A percentile compares a stretch with the other conserved stretches of the same genome.
Conservation (phyloP, 2,113 vertebrate species). For the Oncorhynchus nerka region DNA sequence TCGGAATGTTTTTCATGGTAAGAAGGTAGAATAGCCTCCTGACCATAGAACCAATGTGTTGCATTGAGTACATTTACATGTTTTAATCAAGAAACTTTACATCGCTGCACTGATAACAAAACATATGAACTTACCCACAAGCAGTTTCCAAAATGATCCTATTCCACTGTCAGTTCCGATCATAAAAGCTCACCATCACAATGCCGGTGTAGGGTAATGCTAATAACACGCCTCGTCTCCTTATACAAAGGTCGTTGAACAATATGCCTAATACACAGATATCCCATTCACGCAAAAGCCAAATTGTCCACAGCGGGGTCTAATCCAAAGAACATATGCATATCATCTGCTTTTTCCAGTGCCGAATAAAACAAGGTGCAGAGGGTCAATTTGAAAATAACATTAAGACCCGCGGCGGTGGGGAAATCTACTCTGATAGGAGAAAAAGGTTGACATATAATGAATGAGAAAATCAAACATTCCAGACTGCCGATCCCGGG, state of each 20-base stretch:
- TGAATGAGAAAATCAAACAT: constrained; percentile 43
- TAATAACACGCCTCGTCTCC: constrained; percentile 67
- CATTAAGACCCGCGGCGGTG: constrained; percentile 18
- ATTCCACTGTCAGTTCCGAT: constrained; percentile 78
- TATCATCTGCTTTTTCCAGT: constrained; percentile 55
- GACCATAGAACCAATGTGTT: not conserved
- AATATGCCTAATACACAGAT: constrained; percentile 63
- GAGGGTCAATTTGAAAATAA: constrained; percentile 66
- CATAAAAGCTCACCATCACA: constrained; percentile 82
- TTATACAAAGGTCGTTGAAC: constrained; percentile 60
- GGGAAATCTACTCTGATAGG: constrained; percentile 34
- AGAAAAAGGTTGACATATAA: constrained; percentile 23
- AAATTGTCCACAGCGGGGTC: constrained; percentile 80
- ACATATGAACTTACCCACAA: constrained; percentile 81
- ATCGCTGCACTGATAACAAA: not conserved
- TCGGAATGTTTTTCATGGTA: not conserved
- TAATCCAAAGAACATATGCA: constrained; percentile 82
- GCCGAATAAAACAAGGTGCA: constrained; percentile 76
- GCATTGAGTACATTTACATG: not conserved
- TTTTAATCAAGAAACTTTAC: not conserved
- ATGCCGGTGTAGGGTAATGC: constrained; percentile 72
- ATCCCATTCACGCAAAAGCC: constrained; percentile 80
- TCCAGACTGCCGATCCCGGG: constrained; percentile 38
- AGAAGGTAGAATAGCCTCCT: too few species aligned
- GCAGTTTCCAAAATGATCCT: constrained; percentile 79